phyloP scores from a whole-genome alignment of 2,888 invertebrate genomes.

The Aromia moschata region DNA sequence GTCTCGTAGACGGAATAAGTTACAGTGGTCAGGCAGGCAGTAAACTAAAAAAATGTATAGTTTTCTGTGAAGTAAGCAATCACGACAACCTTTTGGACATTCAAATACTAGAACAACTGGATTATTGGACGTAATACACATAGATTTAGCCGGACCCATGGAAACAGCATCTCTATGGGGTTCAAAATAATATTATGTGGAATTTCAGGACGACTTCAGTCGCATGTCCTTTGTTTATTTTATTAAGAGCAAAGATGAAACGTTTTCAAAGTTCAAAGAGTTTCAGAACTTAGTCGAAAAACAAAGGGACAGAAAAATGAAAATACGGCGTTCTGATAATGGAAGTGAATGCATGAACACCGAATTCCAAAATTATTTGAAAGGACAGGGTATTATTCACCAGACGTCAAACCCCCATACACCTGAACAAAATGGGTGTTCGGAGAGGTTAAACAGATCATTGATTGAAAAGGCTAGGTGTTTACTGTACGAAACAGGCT shows the following conservation, averaged over 20 bases:
- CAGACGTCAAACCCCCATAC: conserved; percentile 29
- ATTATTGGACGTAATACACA: neutral
- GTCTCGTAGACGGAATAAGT: no score
- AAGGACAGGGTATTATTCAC: conserved; percentile 30
- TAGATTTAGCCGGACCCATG: neutral
- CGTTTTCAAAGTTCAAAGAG: neutral
- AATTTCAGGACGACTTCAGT: neutral
- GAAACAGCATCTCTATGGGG: neutral
- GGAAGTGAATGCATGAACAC: conserved; percentile 33
- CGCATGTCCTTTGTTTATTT: neutral
- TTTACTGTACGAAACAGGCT: conserved; percentile 30
- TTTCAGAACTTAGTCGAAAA: neutral
- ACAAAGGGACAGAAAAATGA: conserved; percentile 22
- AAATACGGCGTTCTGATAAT: conserved; percentile 30
- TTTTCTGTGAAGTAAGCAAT: no score
- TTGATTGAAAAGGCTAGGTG: conserved; percentile 35
- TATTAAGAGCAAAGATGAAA: neutral
- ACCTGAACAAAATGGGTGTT: conserved; percentile 35
- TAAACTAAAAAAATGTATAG: no score
- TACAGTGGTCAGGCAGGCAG: no score
- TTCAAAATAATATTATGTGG: neutral
- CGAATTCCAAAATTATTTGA: conserved; percentile 32
- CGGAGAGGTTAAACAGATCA: conserved; percentile 32
- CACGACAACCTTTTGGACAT: no score
- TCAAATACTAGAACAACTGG: no score